Evolutionary conservation across 1,140 invertebrate genomes (phyloP).

Genomic region (Drosophila kikkawai): DNA sequence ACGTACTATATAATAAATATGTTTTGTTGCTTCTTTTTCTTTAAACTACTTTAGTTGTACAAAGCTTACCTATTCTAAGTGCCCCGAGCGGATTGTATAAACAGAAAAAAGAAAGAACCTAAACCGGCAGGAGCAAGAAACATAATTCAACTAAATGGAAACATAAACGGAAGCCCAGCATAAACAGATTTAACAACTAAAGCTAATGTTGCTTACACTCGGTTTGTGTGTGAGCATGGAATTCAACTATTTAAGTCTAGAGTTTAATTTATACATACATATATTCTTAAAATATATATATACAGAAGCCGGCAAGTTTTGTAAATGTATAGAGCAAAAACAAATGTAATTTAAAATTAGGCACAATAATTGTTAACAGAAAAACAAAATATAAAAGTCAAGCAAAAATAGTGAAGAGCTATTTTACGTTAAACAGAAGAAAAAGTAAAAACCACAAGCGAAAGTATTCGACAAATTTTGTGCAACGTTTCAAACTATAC

Average conservation of each 20-base stretch:
- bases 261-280: conserved; percentile 64
- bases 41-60: conserved; percentile 80
- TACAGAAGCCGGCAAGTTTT: conserved; percentile 63
- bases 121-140: conserved; percentile 16
- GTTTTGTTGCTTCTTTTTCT: conserved; percentile 79
- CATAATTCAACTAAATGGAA: conserved; percentile 46
- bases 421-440: conserved; percentile 31
- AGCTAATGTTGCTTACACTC: conserved; percentile 61
- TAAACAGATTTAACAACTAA: conserved; percentile 67
- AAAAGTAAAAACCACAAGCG: not conserved
- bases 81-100: conserved; percentile 62
- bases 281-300: conserved; percentile 38
- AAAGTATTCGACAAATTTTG: conserved; percentile 37
- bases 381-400: conserved; percentile 60
- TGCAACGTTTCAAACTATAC: conserved; percentile 54
- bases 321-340: conserved; percentile 72
- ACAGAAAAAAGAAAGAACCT: conserved; percentile 33
- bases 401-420: conserved; percentile 51
- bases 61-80: conserved; percentile 68
- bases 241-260: conserved; percentile 81
- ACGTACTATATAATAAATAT: conserved; percentile 45
- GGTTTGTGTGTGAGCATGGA: conserved; percentile 68
- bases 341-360: conserved; percentile 77
- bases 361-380: conserved; percentile 68
- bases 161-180: conserved; percentile 51